A percentile compares a stretch with the other conserved stretches of the same genome.
phyloP scores from a whole-genome alignment of 2,797 vertebrate species.

The Babyrousa celebensis region DNA sequence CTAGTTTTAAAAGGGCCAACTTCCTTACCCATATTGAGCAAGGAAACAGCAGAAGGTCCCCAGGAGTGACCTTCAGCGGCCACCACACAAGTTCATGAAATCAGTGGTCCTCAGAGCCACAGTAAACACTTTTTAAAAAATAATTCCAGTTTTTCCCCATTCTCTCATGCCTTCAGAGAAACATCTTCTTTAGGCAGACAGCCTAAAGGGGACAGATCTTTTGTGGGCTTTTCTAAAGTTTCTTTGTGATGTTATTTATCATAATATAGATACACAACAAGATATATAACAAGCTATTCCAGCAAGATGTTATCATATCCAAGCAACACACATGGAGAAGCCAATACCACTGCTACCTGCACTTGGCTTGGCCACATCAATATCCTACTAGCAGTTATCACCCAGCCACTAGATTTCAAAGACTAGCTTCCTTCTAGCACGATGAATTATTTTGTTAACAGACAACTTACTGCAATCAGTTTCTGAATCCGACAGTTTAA shows the following conservation, averaged over 20 bases:
- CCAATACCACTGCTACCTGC: fast-evolving
- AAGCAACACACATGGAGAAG: fast-evolving
- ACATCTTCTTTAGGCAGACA: background rate
- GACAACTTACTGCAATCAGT: background rate
- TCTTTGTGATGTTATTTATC: background rate
- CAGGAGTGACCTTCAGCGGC: too few species aligned
- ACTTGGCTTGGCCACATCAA: background rate
- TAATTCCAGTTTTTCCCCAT: background rate
- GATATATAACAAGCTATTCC: background rate
- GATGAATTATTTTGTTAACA: background rate
- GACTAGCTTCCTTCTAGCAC: background rate
- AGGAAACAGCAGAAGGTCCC: background rate
- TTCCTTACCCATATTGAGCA: background rate
- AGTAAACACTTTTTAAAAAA: background rate
- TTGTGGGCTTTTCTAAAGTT: background rate
- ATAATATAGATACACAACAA: background rate
- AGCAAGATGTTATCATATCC: fast-evolving
- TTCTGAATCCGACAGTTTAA: background rate
- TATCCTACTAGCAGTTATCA: background rate
- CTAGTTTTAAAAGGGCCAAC: fast-evolving
- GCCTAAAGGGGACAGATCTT: background rate
- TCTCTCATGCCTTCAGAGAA: background rate
- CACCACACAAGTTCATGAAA: fast-evolving
- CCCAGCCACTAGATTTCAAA: background rate
- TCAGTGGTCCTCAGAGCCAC: background rate